These are phyloP conservation scores for Mustela lutreola DNA, from an alignment of 2,113 vertebrate genomes.

Conservation along the genomic window DNA sequence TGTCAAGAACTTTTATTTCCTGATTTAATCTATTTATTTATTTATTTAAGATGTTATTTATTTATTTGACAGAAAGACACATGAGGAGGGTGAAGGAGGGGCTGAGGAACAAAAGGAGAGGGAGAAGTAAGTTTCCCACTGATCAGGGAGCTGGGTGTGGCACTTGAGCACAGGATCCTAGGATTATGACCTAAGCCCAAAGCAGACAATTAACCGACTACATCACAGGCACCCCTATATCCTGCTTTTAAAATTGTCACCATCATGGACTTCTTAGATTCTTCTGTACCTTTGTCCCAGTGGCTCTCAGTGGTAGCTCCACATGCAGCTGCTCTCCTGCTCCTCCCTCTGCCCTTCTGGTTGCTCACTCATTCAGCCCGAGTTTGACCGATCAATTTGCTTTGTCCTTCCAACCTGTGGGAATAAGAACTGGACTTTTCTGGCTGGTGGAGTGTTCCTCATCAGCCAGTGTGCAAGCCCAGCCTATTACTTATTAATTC, in stretches of 20 bases:
- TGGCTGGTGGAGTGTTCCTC: background rate
- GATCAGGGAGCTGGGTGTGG: background rate
- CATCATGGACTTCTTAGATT: background rate
- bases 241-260: background rate
- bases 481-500: slow-evolving; percentile 41
- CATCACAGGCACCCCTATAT: slow-evolving; percentile 43
- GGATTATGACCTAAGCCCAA: background rate
- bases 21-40: background rate
- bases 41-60: too few species aligned
- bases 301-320: background rate
- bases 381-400: background rate
- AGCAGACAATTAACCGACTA: background rate
- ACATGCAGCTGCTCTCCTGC: background rate
- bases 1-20: slow-evolving; percentile 53
- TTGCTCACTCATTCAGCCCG: background rate
- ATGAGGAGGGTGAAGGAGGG: too few species aligned
- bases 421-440: background rate
- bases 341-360: background rate
- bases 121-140: background rate
- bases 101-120: background rate
- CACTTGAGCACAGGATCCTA: background rate
- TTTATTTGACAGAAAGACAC: too few species aligned
- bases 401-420: background rate
- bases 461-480: background rate
- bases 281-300: background rate